A percentile compares a stretch with the other conserved stretches of the same genome.
phyloP scores from a whole-genome alignment of 2,888 invertebrate species.

The Hetaerina titia region DNA sequence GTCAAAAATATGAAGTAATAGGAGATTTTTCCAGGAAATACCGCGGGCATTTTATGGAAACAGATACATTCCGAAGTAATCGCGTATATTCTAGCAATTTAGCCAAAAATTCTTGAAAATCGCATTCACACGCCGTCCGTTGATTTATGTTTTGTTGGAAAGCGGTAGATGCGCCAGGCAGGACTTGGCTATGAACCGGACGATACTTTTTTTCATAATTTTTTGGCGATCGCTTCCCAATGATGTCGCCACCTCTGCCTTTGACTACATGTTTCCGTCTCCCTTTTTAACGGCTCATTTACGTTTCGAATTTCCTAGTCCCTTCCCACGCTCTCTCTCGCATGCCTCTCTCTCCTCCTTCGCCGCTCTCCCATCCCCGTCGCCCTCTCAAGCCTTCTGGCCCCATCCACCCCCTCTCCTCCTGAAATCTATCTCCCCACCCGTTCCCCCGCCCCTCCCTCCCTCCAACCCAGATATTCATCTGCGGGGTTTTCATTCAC shows the following conservation, averaged over 20 bases:
- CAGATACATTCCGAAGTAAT: too few species aligned
- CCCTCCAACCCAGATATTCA: not conserved
- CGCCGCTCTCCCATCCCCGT: not conserved
- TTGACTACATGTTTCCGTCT: slow-evolving; percentile 1
- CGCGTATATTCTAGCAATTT: too few species aligned
- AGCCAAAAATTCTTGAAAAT: too few species aligned
- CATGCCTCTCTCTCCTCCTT: too few species aligned
- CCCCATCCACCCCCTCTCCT: not conserved
- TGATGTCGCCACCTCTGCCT: not conserved
- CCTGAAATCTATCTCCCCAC: not conserved
- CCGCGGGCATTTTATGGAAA: too few species aligned
- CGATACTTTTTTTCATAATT: not conserved
- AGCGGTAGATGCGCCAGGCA: too few species aligned
- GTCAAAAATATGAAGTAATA: too few species aligned
- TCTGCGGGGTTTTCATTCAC: slow-evolving; percentile 7
- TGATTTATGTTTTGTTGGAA: too few species aligned
- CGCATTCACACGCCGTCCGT: too few species aligned
- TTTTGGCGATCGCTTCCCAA: not conserved
- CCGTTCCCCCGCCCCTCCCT: not conserved
- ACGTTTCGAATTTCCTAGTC: not conserved
- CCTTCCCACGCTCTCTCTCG: not conserved
- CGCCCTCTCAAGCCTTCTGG: too few species aligned
- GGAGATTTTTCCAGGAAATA: too few species aligned
- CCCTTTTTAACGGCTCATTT: not conserved
- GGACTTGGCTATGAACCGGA: too few species aligned